Conservation (phyloP, 2,888 invertebrate genomes). For the Eupithecia tripunctaria region DNA sequence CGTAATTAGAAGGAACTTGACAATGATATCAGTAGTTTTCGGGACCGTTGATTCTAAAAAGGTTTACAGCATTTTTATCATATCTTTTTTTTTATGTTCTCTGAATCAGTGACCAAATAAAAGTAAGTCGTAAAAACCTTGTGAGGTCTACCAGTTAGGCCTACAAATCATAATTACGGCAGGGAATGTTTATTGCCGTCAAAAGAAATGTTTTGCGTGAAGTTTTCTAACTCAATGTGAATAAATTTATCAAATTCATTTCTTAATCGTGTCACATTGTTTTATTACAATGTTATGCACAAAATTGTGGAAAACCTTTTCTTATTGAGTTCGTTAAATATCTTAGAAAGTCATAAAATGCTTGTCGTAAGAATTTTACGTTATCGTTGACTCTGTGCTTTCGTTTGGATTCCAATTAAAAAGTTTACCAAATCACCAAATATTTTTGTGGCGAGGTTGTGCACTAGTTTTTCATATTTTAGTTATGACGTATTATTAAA, state of each 20-base stretch:
- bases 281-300: constrained; percentile 59
- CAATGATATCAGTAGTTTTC: background rate
- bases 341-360: constrained; percentile 48
- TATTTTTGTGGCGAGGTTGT: background rate
- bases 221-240: constrained; percentile 49
- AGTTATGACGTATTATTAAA: too few species aligned
- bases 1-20: background rate
- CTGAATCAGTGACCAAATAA: constrained; percentile 31
- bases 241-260: constrained; percentile 56
- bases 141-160: constrained; percentile 39
- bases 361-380: constrained; percentile 14
- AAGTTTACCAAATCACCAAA: background rate
- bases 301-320: constrained; percentile 49
- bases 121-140: constrained; percentile 26
- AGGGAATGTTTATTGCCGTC: constrained; percentile 41
- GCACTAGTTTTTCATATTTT: too few species aligned
- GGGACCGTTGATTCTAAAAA: background rate
- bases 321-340: constrained; percentile 49
- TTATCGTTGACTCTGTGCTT: constrained; percentile 24
- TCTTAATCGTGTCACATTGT: constrained; percentile 55
- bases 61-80: constrained; percentile 30
- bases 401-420: constrained; percentile 36
- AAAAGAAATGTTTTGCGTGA: constrained; percentile 52
- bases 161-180: constrained; percentile 42
- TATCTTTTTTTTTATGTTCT: constrained; percentile 29